Percentiles rank a stretch among this genome's conserved stretches.
Conservation (phyloP, 2,113 vertebrate species). For the Lepus europaeus region DNA sequence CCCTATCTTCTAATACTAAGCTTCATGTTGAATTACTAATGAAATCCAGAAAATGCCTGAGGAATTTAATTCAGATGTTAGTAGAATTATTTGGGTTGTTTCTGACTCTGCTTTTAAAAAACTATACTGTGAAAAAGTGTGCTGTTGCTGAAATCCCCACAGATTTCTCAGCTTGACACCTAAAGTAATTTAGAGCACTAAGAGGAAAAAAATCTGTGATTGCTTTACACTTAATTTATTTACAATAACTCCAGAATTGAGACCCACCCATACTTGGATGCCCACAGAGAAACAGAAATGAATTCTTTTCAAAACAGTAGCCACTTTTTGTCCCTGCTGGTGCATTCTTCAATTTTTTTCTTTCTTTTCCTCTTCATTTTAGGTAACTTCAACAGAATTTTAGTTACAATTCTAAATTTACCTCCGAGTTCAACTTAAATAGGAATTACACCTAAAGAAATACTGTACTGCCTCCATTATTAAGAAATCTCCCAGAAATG, state of each 20-base stretch:
- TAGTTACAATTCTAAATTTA: conserved; percentile 79
- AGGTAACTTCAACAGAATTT: conserved; percentile 72
- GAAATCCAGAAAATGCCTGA: conserved; percentile 65
- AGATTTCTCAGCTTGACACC: conserved; percentile 68
- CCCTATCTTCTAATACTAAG: conserved; percentile 54
- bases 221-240: conserved; percentile 78
- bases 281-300: conserved; percentile 69
- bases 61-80: conserved; percentile 78
- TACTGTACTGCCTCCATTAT: background rate
- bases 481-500: conserved; percentile 70
- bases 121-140: conserved; percentile 69
- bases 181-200: conserved; percentile 73
- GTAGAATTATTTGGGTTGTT: conserved; percentile 76
- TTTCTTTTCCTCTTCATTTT: conserved; percentile 61
- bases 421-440: conserved; percentile 70
- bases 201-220: conserved; percentile 31
- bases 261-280: conserved; percentile 59
- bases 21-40: conserved; percentile 71
- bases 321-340: conserved; percentile 67
- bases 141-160: conserved; percentile 62
- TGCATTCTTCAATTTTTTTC: conserved; percentile 74
- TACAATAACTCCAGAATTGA: conserved; percentile 68
- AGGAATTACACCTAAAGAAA: conserved; percentile 56
- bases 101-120: conserved; percentile 77
- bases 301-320: conserved; percentile 77